Conservation (phyloP, 2,113 vertebrate genomes). For the Hippolais icterina region DNA sequence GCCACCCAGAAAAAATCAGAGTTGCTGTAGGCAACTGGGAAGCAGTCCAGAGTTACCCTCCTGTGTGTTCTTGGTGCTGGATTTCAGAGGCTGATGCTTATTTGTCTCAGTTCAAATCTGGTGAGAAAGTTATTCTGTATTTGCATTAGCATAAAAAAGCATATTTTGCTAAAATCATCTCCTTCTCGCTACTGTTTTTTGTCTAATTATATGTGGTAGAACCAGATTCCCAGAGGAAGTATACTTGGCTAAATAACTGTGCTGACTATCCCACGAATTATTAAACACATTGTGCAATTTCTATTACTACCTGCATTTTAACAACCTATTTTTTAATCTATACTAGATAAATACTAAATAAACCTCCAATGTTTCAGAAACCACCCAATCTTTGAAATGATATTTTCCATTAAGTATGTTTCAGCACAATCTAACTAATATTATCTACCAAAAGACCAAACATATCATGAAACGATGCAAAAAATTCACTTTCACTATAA, state of each 20-base stretch:
- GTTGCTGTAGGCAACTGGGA: constrained; percentile 52
- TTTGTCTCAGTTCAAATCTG: constrained; percentile 21
- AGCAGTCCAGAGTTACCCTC: constrained; percentile 22
- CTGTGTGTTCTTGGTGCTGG: constrained; percentile 24
- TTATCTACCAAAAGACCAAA: neutral
- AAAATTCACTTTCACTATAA: neutral
- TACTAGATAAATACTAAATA: neutral
- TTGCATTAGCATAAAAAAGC: constrained; percentile 9
- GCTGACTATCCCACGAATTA: neutral
- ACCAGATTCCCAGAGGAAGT: neutral
- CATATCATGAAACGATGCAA: neutral
- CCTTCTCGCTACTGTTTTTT: neutral
- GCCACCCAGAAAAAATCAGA: constrained; percentile 26
- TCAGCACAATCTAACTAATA: neutral
- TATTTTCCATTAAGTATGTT: neutral
- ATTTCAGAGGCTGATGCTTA: neutral
- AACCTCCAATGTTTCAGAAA: neutral
- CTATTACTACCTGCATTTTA: neutral
- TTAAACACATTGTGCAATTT: neutral
- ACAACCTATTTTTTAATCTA: neutral
- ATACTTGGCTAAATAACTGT: neutral
- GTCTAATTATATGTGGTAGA: neutral
- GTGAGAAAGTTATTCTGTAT: neutral
- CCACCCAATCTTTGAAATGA: neutral
- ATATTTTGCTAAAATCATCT: neutral